phyloP scores from a whole-genome alignment of 1,140 invertebrate genomes.

The Latrodectus geometricus region DNA sequence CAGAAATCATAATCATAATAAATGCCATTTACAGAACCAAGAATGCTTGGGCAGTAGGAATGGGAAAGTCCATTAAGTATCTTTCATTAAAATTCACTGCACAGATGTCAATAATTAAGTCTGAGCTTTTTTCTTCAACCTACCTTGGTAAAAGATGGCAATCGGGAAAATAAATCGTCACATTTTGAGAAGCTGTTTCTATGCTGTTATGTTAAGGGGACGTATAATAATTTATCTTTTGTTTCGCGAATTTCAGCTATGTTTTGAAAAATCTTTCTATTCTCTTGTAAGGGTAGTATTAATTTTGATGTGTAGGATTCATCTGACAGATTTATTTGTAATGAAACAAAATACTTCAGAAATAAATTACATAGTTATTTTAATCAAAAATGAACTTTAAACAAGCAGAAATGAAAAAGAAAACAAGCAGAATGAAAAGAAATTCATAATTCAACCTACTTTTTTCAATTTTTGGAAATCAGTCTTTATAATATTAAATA shows the following conservation, averaged over 20 bases:
- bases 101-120: constrained; percentile 61
- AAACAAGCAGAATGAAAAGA: too few relatives aligned
- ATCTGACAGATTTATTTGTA: too few relatives aligned
- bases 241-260: not conserved
- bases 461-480: too few relatives aligned
- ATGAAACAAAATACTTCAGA: too few relatives aligned
- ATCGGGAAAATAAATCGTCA: constrained; percentile 56
- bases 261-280: too few relatives aligned
- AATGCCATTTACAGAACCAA: constrained; percentile 52
- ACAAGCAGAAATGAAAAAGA: too few relatives aligned
- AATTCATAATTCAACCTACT: too few relatives aligned
- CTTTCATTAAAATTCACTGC: constrained; percentile 51
- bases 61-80: constrained; percentile 57
- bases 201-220: not conserved
- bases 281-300: too few relatives aligned
- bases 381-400: too few relatives aligned
- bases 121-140: constrained; percentile 50
- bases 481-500: too few relatives aligned
- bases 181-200: not conserved
- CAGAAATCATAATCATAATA: constrained; percentile 62
- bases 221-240: not conserved
- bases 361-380: too few relatives aligned
- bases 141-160: constrained; percentile 39
- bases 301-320: too few relatives aligned
- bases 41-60: constrained; percentile 57